phyloP scores from a whole-genome alignment of 2,113 vertebrate species.

The Poicephalus meyeri region DNA sequence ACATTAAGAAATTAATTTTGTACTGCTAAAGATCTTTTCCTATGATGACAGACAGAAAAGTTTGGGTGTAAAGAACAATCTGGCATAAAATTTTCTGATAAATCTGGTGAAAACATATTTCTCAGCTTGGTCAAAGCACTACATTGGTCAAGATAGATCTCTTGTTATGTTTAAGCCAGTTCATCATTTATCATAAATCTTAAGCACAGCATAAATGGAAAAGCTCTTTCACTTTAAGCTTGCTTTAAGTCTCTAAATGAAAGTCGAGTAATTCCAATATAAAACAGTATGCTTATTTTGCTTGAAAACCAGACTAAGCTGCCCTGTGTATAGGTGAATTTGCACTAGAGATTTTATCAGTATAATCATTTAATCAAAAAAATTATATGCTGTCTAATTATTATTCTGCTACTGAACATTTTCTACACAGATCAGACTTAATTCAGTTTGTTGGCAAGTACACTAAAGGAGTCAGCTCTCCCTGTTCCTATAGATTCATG shows the following conservation, averaged over 20 bases:
- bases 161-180: neutral
- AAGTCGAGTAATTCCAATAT: neutral
- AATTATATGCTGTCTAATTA: neutral
- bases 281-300: neutral
- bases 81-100: neutral
- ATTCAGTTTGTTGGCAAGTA: conserved; percentile 35
- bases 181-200: neutral
- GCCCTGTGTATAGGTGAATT: neutral
- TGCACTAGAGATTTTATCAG: neutral
- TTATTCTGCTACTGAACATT: neutral
- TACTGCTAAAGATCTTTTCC: neutral
- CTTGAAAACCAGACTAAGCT: neutral
- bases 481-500: neutral
- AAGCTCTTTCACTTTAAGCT: neutral
- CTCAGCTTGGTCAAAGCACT: neutral
- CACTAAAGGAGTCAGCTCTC: neutral
- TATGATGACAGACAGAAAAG: neutral
- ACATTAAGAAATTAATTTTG: neutral
- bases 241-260: neutral
- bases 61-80: neutral
- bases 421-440: neutral
- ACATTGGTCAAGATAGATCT: neutral
- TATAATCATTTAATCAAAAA: conserved; percentile 17
- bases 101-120: neutral
- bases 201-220: neutral